phyloP scores from a whole-genome alignment of 2,888 invertebrate species.

The Clivina fossor region DNA sequence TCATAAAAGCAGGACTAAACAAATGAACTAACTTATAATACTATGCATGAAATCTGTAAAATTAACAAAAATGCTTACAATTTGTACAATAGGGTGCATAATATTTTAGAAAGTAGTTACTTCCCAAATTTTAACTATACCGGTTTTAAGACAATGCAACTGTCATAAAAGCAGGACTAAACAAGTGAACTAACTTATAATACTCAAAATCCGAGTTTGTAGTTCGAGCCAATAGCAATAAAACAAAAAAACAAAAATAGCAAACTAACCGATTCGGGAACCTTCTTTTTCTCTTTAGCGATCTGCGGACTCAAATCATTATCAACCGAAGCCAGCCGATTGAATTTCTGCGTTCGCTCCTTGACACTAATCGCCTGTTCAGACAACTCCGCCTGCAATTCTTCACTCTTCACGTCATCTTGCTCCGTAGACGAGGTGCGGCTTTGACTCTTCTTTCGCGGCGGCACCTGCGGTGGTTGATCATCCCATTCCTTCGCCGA shows the following conservation, averaged over 20 bases:
- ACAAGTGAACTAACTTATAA: no score
- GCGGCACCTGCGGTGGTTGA: conserved; percentile 57
- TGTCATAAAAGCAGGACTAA: no score
- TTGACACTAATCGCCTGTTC: conserved; percentile 82
- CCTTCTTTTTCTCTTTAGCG: conserved; percentile 54
- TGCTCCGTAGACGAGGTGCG: conserved; percentile 37
- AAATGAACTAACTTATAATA: no score
- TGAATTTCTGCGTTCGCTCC: conserved; percentile 90
- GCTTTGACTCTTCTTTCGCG: conserved; percentile 57
- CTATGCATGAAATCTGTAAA: no score
- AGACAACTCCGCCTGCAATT: conserved; percentile 47
- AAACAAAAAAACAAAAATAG: conserved; percentile 19
- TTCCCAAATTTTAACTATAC: no score
- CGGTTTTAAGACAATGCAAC: no score
- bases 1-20: no score
- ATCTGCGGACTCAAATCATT: conserved; percentile 60
- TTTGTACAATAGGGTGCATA: no score
- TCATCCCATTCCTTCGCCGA: conserved; percentile 36
- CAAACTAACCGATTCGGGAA: conserved; percentile 65
- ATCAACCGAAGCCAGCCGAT: conserved; percentile 85
- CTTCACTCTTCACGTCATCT: conserved; percentile 35
- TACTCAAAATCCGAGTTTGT: no score
- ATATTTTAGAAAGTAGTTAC: no score
- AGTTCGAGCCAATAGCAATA: no score
- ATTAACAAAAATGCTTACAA: no score